A percentile compares a stretch with the other conserved stretches of the same genome.
These are phyloP conservation scores for Zaprionus taronus DNA, from an alignment of 1,140 invertebrate species.

Conservation along the genomic window DNA sequence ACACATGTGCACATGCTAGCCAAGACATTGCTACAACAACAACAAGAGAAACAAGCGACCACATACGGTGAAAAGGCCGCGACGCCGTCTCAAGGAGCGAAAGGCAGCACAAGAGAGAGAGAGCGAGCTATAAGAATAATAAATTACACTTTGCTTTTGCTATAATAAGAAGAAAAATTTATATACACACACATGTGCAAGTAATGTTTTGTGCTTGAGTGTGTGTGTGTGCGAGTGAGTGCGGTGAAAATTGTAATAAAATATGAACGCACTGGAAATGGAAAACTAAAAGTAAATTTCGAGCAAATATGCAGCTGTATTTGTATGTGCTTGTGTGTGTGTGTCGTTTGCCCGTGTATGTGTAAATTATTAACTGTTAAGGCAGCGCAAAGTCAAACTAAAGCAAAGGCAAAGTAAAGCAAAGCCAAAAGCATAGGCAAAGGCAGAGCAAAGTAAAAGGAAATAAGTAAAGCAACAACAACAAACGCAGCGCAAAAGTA, in stretches of 20 bases:
- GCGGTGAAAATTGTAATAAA: constrained; percentile 80
- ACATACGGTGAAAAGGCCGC: constrained; percentile 79
- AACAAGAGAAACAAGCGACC: constrained; percentile 64
- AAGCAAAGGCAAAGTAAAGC: constrained; percentile 22
- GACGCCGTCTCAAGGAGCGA: constrained; percentile 73
- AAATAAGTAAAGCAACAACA: constrained; percentile 8
- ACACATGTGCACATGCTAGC: constrained; percentile 54
- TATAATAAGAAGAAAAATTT: constrained; percentile 83
- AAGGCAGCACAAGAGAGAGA: constrained; percentile 47
- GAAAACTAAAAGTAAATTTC: constrained; percentile 65
- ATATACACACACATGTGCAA: constrained; percentile 66
- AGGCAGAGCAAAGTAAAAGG: constrained; percentile 35
- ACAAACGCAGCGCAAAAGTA: constrained; percentile 21
- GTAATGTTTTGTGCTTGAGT: constrained; percentile 57
- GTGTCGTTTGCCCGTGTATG: constrained; percentile 13
- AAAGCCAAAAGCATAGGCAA: constrained; percentile 41
- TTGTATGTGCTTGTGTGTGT: constrained; percentile 2
- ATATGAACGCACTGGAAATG: constrained; percentile 73
- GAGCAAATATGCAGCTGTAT: constrained; percentile 54
- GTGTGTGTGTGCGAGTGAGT: constrained; percentile 45
- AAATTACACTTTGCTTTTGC: constrained; percentile 84
- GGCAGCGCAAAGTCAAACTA: constrained; percentile 37
- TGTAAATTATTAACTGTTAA: constrained; percentile 52
- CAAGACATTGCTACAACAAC: constrained; percentile 49
- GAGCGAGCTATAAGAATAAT: constrained; percentile 82